phyloP scores from a whole-genome alignment of 2,888 invertebrate genomes.

The Bembecia ichneumoniformis region DNA sequence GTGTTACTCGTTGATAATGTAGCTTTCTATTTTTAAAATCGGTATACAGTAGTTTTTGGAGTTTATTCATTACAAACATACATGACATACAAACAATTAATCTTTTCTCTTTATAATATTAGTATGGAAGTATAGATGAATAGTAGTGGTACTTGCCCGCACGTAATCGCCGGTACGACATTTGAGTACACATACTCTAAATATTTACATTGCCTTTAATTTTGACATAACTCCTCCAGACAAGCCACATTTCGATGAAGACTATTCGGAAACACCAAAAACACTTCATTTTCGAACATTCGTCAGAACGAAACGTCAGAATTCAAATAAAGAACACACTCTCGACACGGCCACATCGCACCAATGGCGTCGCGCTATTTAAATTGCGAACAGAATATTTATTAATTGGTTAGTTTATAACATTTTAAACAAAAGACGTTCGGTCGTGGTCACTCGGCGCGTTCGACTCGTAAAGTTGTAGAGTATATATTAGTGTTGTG shows the following conservation, averaged over 20 bases:
- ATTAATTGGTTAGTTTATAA: not conserved
- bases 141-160: not conserved
- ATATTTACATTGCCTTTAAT: not conserved
- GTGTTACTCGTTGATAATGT: too few relatives aligned
- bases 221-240: not conserved
- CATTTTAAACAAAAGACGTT: constrained; percentile 20
- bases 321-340: not conserved
- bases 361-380: not conserved
- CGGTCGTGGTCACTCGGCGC: constrained; percentile 43
- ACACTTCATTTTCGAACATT: too few relatives aligned
- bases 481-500: constrained; percentile 39
- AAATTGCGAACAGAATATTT: not conserved
- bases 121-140: too few relatives aligned
- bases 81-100: too few relatives aligned
- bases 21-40: too few relatives aligned
- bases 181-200: not conserved
- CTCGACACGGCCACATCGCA: not conserved
- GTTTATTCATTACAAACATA: too few relatives aligned
- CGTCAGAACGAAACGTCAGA: too few relatives aligned
- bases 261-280: too few relatives aligned
- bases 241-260: not conserved
- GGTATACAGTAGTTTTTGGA: too few relatives aligned
- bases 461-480: constrained; percentile 49
- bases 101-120: too few relatives aligned
- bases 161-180: not conserved